phyloP scores from a whole-genome alignment of 2,113 vertebrate genomes.

The Python bivittatus region DNA sequence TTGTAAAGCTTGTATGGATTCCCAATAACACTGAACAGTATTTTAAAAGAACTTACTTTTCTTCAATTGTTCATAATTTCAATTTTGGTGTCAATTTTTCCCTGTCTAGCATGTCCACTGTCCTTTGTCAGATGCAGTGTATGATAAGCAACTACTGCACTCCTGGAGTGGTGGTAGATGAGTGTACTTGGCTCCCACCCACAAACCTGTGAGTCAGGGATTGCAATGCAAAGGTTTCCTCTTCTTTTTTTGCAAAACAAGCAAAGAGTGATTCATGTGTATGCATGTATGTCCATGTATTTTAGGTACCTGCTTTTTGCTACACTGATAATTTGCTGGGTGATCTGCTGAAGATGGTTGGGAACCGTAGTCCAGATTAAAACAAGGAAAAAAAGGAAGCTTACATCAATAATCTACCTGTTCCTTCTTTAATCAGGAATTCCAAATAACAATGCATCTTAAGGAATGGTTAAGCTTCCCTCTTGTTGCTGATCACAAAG shows the following conservation, averaged over 20 bases:
- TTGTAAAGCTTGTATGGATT: background rate
- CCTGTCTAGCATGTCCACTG: background rate
- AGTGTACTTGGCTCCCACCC: too few relatives aligned
- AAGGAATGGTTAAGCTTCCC: background rate
- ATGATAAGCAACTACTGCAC: background rate
- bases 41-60: background rate
- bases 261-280: background rate
- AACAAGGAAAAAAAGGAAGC: background rate
- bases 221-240: background rate
- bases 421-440: background rate
- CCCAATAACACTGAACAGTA: background rate
- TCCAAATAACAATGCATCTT: background rate
- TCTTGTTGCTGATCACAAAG: background rate
- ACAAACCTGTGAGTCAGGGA: background rate
- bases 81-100: background rate
- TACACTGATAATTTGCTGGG: background rate
- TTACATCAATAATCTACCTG: background rate
- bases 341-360: background rate
- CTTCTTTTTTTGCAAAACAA: background rate
- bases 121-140: background rate
- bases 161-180: background rate
- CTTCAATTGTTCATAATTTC: background rate
- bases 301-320: background rate
- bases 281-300: background rate
- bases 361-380: background rate